phyloP scores from a whole-genome alignment of 1,140 invertebrate genomes.

The Platorchestia sp. region DNA sequence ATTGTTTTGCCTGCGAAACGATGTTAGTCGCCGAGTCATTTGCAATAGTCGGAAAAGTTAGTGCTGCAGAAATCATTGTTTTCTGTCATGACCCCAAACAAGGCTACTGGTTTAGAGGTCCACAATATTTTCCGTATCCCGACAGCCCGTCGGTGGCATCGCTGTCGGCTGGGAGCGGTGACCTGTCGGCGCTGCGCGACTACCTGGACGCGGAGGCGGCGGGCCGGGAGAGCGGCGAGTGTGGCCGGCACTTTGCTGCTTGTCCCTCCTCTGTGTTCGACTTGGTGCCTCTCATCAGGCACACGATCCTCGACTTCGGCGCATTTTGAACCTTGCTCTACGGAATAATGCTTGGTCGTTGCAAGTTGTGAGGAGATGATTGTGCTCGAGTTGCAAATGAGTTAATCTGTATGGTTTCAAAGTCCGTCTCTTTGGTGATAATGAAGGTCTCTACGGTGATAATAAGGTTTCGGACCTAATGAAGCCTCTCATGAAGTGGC shows the following conservation, averaged over 20 bases:
- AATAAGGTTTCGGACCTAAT: too few species aligned
- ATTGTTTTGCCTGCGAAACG: too few species aligned
- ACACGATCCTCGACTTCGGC: neutral
- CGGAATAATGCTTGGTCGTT: neutral
- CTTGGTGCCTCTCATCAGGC: neutral
- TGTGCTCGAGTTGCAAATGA: neutral
- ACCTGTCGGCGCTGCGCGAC: neutral
- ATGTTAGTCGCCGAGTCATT: too few species aligned
- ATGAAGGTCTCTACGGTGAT: too few species aligned
- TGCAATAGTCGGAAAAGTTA: too few species aligned
- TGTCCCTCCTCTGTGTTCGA: conserved; percentile 34
- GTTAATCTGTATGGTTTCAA: neutral
- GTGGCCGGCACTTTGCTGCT: neutral
- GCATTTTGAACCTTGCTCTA: neutral
- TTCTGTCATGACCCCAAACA: too few species aligned
- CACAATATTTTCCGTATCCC: neutral
- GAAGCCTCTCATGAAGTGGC: too few species aligned
- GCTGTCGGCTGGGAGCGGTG: neutral
- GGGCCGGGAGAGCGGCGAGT: neutral
- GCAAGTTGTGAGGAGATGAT: neutral
- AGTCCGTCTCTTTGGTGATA: too few species aligned
- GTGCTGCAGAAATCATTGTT: too few species aligned
- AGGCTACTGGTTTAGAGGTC: neutral
- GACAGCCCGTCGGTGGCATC: conserved; percentile 12
- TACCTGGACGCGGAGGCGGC: neutral